A percentile compares a stretch with the other conserved stretches of the same genome.
phyloP scores from a whole-genome alignment of 2,113 vertebrate species.

The Natator depressus region DNA sequence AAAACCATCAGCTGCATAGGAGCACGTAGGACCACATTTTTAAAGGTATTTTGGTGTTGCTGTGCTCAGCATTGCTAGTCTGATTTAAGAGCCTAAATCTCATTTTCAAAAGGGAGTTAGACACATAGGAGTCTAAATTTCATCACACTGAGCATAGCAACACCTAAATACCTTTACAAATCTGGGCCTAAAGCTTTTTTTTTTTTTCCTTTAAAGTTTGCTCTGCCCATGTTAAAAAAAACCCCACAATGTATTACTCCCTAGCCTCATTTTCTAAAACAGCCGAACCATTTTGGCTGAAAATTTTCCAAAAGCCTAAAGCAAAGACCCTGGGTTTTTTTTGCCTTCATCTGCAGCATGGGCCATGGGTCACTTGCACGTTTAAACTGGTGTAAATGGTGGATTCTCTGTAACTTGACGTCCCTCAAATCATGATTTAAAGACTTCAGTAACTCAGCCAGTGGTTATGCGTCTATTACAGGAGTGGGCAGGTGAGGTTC shows the following conservation, averaged over 20 bases:
- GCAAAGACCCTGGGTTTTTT: neutral
- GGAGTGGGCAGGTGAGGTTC: neutral
- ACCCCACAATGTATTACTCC: neutral
- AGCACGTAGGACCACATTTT: no score
- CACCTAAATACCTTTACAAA: neutral
- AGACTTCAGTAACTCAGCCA: neutral
- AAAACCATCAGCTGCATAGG: no score
- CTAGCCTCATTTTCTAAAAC: neutral
- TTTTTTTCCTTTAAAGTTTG: neutral
- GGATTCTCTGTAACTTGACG: neutral
- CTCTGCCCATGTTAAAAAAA: neutral
- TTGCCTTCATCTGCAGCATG: neutral
- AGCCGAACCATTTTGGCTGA: neutral
- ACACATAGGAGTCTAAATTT: neutral
- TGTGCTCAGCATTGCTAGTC: no score
- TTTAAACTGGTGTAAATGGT: neutral
- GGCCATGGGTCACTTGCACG: neutral
- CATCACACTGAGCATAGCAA: neutral
- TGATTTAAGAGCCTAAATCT: neutral
- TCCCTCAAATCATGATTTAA: neutral
- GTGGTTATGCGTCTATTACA: neutral
- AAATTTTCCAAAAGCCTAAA: neutral
- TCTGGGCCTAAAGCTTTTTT: neutral
- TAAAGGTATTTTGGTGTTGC: no score
- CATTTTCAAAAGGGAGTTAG: neutral